Conservation (phyloP, 2,888 invertebrate genomes). For the Drosophila subsilvestris region DNA sequence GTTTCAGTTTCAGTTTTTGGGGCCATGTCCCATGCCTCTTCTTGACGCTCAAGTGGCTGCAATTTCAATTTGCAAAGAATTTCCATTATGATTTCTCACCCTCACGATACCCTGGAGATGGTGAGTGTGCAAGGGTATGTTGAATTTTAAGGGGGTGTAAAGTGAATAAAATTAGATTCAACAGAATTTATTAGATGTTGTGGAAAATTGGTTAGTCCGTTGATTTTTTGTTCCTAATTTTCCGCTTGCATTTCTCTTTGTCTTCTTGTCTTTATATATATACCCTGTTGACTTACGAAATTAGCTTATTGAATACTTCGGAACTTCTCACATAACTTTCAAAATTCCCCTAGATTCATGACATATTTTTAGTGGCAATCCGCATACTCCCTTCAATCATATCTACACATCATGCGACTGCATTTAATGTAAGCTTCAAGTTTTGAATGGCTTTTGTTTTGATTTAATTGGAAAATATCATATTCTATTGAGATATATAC, state of each 20-base stretch:
- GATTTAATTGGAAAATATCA: conserved; percentile 37
- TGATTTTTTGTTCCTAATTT: too few relatives aligned
- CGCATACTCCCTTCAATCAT: neutral
- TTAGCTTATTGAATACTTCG: too few relatives aligned
- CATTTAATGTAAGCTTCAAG: neutral
- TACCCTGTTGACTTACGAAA: too few relatives aligned
- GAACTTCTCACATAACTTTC: neutral
- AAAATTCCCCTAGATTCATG: neutral
- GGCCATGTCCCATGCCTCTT: conserved; percentile 31
- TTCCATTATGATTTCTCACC: conserved; percentile 37
- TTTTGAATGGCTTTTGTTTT: conserved; percentile 20
- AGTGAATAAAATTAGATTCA: neutral
- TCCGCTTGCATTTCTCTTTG: too few relatives aligned
- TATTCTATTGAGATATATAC: conserved; percentile 11
- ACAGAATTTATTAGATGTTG: too few relatives aligned
- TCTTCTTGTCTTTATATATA: too few relatives aligned
- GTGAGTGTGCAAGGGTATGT: neutral
- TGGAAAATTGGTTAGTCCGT: too few relatives aligned
- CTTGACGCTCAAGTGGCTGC: conserved; percentile 34
- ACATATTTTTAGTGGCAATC: neutral
- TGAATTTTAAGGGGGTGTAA: neutral
- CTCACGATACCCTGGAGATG: neutral
- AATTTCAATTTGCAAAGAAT: conserved; percentile 45
- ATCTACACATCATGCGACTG: neutral
- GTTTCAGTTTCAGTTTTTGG: neutral